Conservation (phyloP, 2,113 vertebrate genomes). For the Aptenodytes forsteri region DNA sequence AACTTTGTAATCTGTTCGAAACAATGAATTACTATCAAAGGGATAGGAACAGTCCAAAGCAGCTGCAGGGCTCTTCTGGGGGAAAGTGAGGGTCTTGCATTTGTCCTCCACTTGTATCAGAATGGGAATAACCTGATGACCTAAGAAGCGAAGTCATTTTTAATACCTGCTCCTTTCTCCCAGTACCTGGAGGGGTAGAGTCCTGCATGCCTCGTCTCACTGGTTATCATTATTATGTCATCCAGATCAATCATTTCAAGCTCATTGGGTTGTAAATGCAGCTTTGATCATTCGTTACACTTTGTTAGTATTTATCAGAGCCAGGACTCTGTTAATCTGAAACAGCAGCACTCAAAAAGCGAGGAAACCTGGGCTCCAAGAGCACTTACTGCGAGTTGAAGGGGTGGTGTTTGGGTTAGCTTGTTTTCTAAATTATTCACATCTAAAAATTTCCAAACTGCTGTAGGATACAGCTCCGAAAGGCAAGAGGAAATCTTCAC, state of each 20-base stretch:
- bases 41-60: neutral
- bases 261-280: conserved; percentile 69
- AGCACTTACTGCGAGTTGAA: conserved; percentile 31
- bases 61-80: conserved; percentile 5
- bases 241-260: conserved; percentile 76
- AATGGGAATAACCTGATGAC: conserved; percentile 47
- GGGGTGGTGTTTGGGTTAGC: neutral
- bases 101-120: neutral
- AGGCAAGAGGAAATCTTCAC: neutral
- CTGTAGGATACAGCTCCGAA: neutral
- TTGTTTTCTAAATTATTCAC: conserved; percentile 65
- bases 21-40: conserved; percentile 31
- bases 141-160: conserved; percentile 21
- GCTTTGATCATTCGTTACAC: conserved; percentile 85
- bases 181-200: conserved; percentile 68
- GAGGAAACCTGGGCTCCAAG: conserved; percentile 62
- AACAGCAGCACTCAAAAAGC: conserved; percentile 71
- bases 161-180: conserved; percentile 52
- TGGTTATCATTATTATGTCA: conserved; percentile 82
- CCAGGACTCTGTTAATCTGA: conserved; percentile 77
- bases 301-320: conserved; percentile 83
- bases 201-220: conserved; percentile 64
- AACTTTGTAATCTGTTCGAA: neutral
- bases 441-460: conserved; percentile 44
- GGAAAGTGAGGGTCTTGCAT: neutral